These are phyloP conservation scores for Labroides dimidiatus DNA, from an alignment of 2,797 vertebrate genomes.

Conservation along the genomic window DNA sequence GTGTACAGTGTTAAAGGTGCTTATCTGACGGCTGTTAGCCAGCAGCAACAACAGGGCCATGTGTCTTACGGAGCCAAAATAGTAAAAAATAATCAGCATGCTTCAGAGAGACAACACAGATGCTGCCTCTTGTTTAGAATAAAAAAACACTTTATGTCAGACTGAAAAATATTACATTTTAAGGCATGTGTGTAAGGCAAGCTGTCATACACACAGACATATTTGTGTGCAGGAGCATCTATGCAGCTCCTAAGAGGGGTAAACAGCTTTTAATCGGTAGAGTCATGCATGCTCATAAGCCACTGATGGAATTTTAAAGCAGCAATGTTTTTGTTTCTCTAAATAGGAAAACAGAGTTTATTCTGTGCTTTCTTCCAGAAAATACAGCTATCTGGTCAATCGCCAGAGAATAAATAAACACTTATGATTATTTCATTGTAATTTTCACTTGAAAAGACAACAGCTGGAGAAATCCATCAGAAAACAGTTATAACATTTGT, in stretches of 20 bases:
- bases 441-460: constrained; percentile 8
- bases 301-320: constrained; percentile 42
- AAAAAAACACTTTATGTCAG: constrained; percentile 1
- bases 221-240: constrained; percentile 12
- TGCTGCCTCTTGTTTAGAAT: too few relatives aligned
- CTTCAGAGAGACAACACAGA: background rate
- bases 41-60: constrained; percentile 26
- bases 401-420: constrained; percentile 36
- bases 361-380: constrained; percentile 39
- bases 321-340: background rate
- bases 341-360: constrained; percentile 23
- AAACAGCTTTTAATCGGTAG: constrained; percentile 27
- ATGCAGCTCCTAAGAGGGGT: background rate
- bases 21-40: constrained; percentile 33
- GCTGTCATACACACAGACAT: constrained; percentile 18
- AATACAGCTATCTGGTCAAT: constrained; percentile 21
- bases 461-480: background rate
- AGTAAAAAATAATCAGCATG: background rate
- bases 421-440: constrained; percentile 10
- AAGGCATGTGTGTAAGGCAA: background rate
- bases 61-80: constrained; percentile 12
- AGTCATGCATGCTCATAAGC: constrained; percentile 27
- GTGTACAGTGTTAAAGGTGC: constrained; percentile 40
- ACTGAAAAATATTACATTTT: constrained; percentile 19
- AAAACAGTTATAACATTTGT: background rate